These are phyloP conservation scores for Triplophysa rosa DNA, from an alignment of 2,113 vertebrate species.

Conservation along the genomic window DNA sequence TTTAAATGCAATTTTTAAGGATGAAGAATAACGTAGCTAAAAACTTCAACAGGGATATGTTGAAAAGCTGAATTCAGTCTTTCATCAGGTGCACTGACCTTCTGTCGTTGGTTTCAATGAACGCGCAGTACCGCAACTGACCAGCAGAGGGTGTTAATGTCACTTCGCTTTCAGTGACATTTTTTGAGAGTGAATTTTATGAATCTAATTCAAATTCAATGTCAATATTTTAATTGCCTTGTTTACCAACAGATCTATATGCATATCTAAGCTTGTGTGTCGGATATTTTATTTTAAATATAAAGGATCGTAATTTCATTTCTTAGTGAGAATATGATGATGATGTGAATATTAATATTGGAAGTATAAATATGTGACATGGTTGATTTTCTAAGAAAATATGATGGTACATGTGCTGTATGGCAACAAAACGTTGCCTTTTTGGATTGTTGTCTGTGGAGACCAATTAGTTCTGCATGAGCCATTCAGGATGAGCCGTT, in stretches of 20 bases:
- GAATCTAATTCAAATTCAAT: too few relatives aligned
- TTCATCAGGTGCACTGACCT: not conserved
- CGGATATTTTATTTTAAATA: not conserved
- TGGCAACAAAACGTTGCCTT: not conserved
- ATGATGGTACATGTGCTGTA: not conserved
- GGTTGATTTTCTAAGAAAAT: not conserved
- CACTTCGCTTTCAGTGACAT: too few relatives aligned
- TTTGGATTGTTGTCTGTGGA: not conserved
- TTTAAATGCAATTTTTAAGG: not conserved
- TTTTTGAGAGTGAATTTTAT: not conserved
- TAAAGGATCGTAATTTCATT: not conserved
- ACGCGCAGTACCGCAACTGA: not conserved
- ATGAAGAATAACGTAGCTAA: not conserved
- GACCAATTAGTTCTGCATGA: too few relatives aligned
- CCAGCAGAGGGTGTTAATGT: not conserved
- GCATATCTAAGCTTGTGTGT: not conserved
- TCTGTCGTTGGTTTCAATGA: not conserved
- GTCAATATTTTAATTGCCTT: too few relatives aligned
- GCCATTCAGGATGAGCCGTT: not conserved
- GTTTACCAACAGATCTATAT: constrained; percentile 36
- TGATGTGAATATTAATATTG: not conserved
- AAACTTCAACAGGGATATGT: too few relatives aligned
- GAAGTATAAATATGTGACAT: not conserved
- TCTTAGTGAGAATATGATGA: not conserved
- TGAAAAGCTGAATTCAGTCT: not conserved